Conservation (phyloP, 2,797 vertebrate species). For the Sparus aurata region DNA sequence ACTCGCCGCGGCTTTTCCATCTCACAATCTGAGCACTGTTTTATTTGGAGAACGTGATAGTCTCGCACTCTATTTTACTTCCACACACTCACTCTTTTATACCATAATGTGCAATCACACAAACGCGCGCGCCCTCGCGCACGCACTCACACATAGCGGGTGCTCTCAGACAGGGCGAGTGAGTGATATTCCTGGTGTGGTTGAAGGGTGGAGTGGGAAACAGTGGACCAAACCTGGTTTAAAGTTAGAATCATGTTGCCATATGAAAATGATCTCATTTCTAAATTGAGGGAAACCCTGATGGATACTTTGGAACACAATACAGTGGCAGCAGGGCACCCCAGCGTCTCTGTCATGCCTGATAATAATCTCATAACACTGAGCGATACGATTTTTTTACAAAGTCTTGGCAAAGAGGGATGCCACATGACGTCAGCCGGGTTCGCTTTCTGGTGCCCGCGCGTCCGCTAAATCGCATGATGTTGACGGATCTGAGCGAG, state of each 20-base stretch:
- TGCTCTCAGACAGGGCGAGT: slow-evolving; percentile 68
- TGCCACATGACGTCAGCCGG: slow-evolving; percentile 59
- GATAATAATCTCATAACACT: slow-evolving; percentile 70
- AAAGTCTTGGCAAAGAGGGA: slow-evolving; percentile 55
- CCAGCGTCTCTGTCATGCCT: slow-evolving; percentile 58
- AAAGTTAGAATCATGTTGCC: slow-evolving; percentile 82
- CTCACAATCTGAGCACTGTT: slow-evolving; percentile 68
- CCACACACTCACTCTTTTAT: slow-evolving; percentile 65
- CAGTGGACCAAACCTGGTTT: slow-evolving; percentile 78
- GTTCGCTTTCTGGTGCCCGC: slow-evolving; percentile 51
- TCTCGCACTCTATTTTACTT: slow-evolving; percentile 72
- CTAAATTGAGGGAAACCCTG: slow-evolving; percentile 77
- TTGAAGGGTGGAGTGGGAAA: slow-evolving; percentile 79
- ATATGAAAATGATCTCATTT: slow-evolving; percentile 82
- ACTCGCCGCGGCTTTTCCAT: slow-evolving; percentile 72
- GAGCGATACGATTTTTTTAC: slow-evolving; percentile 61
- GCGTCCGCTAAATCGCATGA: slow-evolving; percentile 48
- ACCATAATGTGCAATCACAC: slow-evolving; percentile 65
- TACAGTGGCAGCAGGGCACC: slow-evolving; percentile 60
- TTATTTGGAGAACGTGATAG: slow-evolving; percentile 78
- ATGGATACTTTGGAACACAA: slow-evolving; percentile 72
- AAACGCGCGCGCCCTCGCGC: slow-evolving; percentile 40
- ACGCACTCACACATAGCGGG: slow-evolving; percentile 49
- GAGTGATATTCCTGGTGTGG: slow-evolving; percentile 80
- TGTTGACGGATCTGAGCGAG: slow-evolving; percentile 44